Evolutionary conservation across 1,140 invertebrate genomes (phyloP).

Genomic region (Geopemphigus sp.): DNA sequence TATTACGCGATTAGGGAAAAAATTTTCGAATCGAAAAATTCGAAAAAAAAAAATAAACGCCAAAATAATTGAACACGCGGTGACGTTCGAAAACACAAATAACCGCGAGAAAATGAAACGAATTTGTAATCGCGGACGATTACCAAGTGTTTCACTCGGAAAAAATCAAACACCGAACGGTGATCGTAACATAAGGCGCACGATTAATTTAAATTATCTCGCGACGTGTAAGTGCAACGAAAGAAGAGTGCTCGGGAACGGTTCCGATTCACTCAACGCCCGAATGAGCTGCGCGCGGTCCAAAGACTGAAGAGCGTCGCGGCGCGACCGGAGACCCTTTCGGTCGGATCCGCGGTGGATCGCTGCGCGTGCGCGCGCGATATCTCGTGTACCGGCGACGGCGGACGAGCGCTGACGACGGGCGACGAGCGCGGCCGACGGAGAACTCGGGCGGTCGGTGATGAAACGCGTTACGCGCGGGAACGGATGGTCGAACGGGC

Average conservation of each 20-base stretch:
- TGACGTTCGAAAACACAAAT: background rate
- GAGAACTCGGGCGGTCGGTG: background rate
- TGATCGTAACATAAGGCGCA: too few species aligned
- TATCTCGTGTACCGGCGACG: background rate
- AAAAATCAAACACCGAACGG: too few species aligned
- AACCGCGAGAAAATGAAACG: too few species aligned
- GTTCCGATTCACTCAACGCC: conserved; percentile 42
- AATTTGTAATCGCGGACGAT: too few species aligned
- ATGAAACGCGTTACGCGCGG: background rate
- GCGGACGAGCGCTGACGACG: background rate
- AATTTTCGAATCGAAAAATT: too few species aligned
- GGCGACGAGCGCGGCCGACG: background rate
- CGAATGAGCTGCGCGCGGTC: conserved; percentile 41
- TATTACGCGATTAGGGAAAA: background rate
- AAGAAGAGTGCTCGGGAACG: conserved; percentile 38
- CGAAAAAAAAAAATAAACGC: background rate
- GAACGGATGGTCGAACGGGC: background rate
- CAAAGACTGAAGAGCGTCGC: conserved; percentile 38
- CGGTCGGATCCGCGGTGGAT: background rate
- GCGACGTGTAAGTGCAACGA: too few species aligned
- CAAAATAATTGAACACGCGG: background rate
- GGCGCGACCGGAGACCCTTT: background rate
- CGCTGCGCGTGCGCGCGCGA: background rate
- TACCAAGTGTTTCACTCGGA: too few species aligned
- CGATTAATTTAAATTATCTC: too few species aligned